These are phyloP conservation scores for Sphaerophoria rueppellii DNA, from an alignment of 2,888 invertebrate genomes.

Conservation along the genomic window DNA sequence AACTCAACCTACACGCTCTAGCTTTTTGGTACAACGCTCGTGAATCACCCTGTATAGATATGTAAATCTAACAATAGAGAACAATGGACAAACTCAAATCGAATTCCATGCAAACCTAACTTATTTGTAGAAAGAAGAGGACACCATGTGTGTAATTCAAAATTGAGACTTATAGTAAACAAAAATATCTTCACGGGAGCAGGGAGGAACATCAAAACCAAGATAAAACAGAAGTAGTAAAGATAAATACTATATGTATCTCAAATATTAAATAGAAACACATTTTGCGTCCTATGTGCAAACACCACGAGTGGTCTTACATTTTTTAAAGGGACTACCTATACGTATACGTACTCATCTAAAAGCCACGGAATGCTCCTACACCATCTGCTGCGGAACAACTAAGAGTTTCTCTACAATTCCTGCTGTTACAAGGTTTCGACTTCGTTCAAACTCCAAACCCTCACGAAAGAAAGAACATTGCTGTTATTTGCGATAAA, in stretches of 20 bases:
- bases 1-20: too few species aligned
- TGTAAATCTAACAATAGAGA: slow-evolving; percentile 5
- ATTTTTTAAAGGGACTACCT: slow-evolving; percentile 61
- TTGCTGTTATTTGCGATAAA: slow-evolving; percentile 65
- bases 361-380: slow-evolving; percentile 59
- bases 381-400: slow-evolving; percentile 52
- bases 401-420: slow-evolving; percentile 25
- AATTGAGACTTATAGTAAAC: slow-evolving; percentile 58
- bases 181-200: slow-evolving; percentile 52
- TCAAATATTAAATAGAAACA: slow-evolving; percentile 58
- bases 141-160: slow-evolving; percentile 59
- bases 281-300: slow-evolving; percentile 56
- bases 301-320: slow-evolving; percentile 49
- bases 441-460: slow-evolving; percentile 13
- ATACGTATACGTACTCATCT: slow-evolving; percentile 26
- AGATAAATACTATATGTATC: slow-evolving; percentile 61
- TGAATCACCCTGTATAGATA: too few species aligned
- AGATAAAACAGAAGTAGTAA: slow-evolving; percentile 47
- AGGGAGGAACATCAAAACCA: slow-evolving; percentile 34
- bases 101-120: slow-evolving; percentile 10
- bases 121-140: slow-evolving; percentile 15
- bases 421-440: slow-evolving; percentile 51
- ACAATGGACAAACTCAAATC: neutral
- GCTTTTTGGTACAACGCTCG: too few species aligned
- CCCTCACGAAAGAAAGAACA: slow-evolving; percentile 35